Percentiles rank a stretch among this genome's conserved stretches.
These are phyloP conservation scores for Dascillus cervinus DNA, from an alignment of 2,888 invertebrate species.

Conservation along the genomic window DNA sequence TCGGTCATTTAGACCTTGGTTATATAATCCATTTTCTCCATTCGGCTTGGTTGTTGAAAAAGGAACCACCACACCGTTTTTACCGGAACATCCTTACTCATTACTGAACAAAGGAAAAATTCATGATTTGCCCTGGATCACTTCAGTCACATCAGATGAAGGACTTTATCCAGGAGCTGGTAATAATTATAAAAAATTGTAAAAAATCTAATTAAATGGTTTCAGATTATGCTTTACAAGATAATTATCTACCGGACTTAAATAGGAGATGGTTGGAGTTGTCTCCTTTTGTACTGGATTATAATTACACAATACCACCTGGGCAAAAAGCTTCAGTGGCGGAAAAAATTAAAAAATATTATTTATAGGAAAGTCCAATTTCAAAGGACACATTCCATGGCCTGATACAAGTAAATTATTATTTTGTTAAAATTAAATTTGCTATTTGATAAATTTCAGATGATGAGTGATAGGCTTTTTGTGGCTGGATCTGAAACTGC, in stretches of 20 bases:
- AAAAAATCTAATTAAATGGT: not conserved
- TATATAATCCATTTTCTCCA: conserved; percentile 57
- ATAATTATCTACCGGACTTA: conserved; percentile 42
- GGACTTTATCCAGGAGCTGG: conserved; percentile 62
- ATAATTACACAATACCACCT: conserved; percentile 50
- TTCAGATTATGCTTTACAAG: conserved; percentile 35
- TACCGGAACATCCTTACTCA: conserved; percentile 53
- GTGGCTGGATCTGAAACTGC: conserved; percentile 48
- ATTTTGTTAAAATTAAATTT: too few species aligned
- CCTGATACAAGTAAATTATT: conserved; percentile 18
- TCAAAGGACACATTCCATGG: conserved; percentile 24
- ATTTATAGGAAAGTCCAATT: conserved; percentile 48
- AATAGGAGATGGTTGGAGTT: conserved; percentile 52
- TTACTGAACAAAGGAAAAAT: conserved; percentile 51
- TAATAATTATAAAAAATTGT: too few species aligned
- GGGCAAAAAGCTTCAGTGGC: conserved; percentile 43
- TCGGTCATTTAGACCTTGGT: conserved; percentile 47
- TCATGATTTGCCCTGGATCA: conserved; percentile 57
- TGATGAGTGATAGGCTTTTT: conserved; percentile 56
- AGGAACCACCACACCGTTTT: conserved; percentile 41
- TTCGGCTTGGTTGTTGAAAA: conserved; percentile 61
- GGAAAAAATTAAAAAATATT: conserved; percentile 48
- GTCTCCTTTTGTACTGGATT: conserved; percentile 56
- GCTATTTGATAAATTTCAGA: too few species aligned
- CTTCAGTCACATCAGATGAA: conserved; percentile 58